A percentile compares a stretch with the other conserved stretches of the same genome.
phyloP scores from a whole-genome alignment of 2,888 invertebrate genomes.

The Mayetiola destructor region DNA sequence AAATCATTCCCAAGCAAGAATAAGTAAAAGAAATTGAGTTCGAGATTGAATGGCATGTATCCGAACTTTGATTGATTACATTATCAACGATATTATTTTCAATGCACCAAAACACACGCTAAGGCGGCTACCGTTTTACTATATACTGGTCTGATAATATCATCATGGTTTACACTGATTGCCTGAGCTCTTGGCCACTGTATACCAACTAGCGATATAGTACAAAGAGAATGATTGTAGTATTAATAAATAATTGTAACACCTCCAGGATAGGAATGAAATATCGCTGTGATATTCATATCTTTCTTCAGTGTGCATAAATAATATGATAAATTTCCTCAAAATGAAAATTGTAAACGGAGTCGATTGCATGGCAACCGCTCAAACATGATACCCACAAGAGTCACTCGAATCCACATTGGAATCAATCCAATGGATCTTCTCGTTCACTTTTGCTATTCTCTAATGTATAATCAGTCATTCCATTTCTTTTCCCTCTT shows the following conservation, averaged over 20 bases:
- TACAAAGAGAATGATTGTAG: too few species aligned
- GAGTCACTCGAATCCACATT: background rate
- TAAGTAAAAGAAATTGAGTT: too few species aligned
- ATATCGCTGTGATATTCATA: constrained; percentile 8
- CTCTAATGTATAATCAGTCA: constrained; percentile 9
- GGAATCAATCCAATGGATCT: background rate
- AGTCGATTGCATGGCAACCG: constrained; percentile 10
- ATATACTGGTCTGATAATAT: too few species aligned
- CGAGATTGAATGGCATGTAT: too few species aligned
- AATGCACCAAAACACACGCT: background rate
- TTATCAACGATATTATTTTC: constrained; percentile 12
- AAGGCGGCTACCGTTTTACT: background rate
- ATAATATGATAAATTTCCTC: constrained; percentile 9
- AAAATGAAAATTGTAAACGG: constrained; percentile 7
- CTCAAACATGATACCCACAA: background rate
- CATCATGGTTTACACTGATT: too few species aligned
- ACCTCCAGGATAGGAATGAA: background rate
- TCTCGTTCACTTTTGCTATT: background rate
- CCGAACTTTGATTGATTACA: constrained; percentile 10
- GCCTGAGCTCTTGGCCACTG: background rate
- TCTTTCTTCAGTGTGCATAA: background rate
- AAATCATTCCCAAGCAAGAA: too few species aligned
- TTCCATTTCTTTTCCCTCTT: background rate
- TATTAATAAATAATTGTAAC: too few species aligned
- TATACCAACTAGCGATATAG: too few species aligned